These are phyloP conservation scores for Montipora cactus DNA, from an alignment of 64 coral and sea anemone species.

Conservation along the genomic window DNA sequence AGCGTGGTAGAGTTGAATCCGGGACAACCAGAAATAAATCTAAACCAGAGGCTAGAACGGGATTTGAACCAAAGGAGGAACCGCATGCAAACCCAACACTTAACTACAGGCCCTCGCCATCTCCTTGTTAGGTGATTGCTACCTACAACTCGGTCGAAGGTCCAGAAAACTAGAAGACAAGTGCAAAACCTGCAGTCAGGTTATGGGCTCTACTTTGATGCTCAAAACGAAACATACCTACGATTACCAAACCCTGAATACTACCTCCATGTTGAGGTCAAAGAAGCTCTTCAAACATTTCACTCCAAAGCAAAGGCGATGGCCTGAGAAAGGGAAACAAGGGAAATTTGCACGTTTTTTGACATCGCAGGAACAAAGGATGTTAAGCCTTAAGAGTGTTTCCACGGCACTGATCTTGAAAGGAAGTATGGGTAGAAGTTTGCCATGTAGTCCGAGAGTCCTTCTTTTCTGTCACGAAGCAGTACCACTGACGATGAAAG, in stretches of 20 bases:
- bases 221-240: slow-evolving; percentile 5
- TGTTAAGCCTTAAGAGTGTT: neutral
- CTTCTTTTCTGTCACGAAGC: neutral
- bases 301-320: slow-evolving; percentile 9
- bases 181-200: slow-evolving; percentile 26
- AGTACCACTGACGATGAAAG: neutral
- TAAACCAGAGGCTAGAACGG: too few species aligned
- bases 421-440: neutral
- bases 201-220: slow-evolving; percentile 9
- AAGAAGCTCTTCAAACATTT: neutral
- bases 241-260: slow-evolving; percentile 14
- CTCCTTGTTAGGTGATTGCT: neutral
- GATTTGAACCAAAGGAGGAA: too few species aligned
- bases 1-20: too few species aligned
- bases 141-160: neutral
- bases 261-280: slow-evolving; percentile 28
- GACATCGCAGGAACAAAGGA: neutral
- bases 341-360: neutral
- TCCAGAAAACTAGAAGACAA: neutral
- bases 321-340: neutral
- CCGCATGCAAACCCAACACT: too few species aligned
- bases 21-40: too few species aligned
- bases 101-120: too few species aligned
- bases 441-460: neutral
- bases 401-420: neutral